phyloP scores from a whole-genome alignment of 2,888 invertebrate genomes.

The Megamerina dolium region DNA sequence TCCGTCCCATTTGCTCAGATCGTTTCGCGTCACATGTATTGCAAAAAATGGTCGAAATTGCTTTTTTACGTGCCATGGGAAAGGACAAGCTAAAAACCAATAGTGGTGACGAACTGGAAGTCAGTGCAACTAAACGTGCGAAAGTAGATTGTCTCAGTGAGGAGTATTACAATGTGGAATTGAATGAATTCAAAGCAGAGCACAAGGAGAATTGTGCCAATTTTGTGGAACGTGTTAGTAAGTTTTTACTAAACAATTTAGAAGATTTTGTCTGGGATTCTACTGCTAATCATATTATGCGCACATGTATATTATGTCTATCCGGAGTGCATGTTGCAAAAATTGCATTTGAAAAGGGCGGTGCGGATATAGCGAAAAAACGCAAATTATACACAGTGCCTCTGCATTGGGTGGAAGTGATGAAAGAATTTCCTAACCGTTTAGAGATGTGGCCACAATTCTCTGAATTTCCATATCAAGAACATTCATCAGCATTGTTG shows the following conservation, averaged over 20 bases:
- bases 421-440: slow-evolving; percentile 59
- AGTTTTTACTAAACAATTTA: slow-evolving; percentile 74
- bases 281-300: slow-evolving; percentile 70
- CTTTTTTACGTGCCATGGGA: slow-evolving; percentile 38
- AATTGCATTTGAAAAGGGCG: slow-evolving; percentile 50
- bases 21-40: slow-evolving; percentile 74
- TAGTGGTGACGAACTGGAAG: slow-evolving; percentile 19
- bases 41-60: slow-evolving; percentile 56
- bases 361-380: slow-evolving; percentile 31
- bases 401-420: slow-evolving; percentile 57
- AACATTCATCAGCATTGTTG: slow-evolving; percentile 65
- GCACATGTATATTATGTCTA: slow-evolving; percentile 65
- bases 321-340: slow-evolving; percentile 58
- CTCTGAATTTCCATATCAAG: slow-evolving; percentile 62
- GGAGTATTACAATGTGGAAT: slow-evolving; percentile 38
- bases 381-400: slow-evolving; percentile 50
- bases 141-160: slow-evolving; percentile 31
- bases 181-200: slow-evolving; percentile 45
- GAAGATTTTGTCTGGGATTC: slow-evolving; percentile 77
- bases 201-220: slow-evolving; percentile 56
- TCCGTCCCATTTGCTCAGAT: slow-evolving; percentile 68
- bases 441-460: slow-evolving; percentile 73
- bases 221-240: slow-evolving; percentile 65
- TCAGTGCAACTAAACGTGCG: slow-evolving; percentile 32
- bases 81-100: slow-evolving; percentile 16